Evolutionary conservation across 2,797 vertebrate species (phyloP), one percentile per base, ranked within the genome.

Genomic region (Zenarchopterus dispar): DNA sequence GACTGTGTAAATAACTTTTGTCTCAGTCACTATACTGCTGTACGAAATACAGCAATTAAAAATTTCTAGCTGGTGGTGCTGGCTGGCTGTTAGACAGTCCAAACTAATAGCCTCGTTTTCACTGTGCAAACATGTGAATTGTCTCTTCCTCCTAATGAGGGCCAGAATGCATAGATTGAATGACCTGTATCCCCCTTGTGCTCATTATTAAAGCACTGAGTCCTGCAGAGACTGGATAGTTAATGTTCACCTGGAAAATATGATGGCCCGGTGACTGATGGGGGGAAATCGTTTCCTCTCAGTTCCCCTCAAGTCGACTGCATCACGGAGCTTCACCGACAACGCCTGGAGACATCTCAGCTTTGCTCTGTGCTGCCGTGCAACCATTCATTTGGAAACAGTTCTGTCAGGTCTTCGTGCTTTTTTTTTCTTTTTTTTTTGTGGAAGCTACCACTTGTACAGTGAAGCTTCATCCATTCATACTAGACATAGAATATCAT

Each of bases 141-240:
- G 77, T 64, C 72, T 86, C 75, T 71, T 80, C 78, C 78, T 70
- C 56, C 82, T 93, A 93, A 92, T 84, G 88, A 90, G 91, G 77
- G 64, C 67, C 78, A 78, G 77, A 78, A 80, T 82, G 73, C 75
- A 64, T 69, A 79, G 75, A 70, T 65, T 70, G 83, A 83, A 77
- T 89, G 90, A 92, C 91, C 84, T 50, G 54, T 81, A 72, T 84
- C 88, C 79, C 77, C 70, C 78, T 5, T 60, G 63, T 64, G 79
- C 88, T 93, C 91, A 92, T 93, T 94, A 93, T 81, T 86, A 88
- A 89, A 78, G 77, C 79, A 76, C 54, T 68, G 70, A 81, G 60
- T 77, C 77, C 62, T 70, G 81, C 75, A 60, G 55, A 73, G 71
- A 50, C 73, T 73, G 67, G 52, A 54, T 53, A 48, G 70, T 75